Base-by-base conservation (phyloP, 2,797 vertebrate species). In the Bradypodion pumilum region DNA sequence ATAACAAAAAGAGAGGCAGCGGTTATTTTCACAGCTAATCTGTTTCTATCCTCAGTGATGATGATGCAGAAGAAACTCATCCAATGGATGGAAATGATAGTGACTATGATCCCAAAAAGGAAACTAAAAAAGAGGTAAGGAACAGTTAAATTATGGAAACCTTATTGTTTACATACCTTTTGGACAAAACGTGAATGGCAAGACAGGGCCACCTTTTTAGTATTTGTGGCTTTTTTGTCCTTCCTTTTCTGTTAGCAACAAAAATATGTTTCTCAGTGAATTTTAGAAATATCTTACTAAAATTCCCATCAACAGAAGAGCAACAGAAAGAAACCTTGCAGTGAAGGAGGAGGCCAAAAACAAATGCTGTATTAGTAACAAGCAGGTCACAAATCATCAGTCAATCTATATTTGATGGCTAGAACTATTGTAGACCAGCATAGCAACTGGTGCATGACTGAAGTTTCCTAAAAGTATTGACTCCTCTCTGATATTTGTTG, bases 71-170 rank as follows among this genome's bases (percentile, higher is more conserved):
- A 93, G 98, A 98, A 82, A 91, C 97, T 90, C 97, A 97, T 93
- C 97, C 97, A 49, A 94, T 98, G 75, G 98, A 99, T 91, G 96
- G 97, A 81, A 96, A 98, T 15, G 98, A 99, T 95, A 98, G 98
- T 81, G 98, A 99, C 96, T 99, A 99, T 88, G 98, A 99, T 91
- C 98, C 98, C 72, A 99, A 97, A 93, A 99, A 99, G 94, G 98
- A 99, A 92, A 88, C 97, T 42, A 99, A 99, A 95, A 99, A 99
- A 95, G 98, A 99, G 97, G 98, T 99, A 94, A 95, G 84, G 69
- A 85, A 90, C 75, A 90, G 76, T 83, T 80, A 78, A 0, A 87
- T 87, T 92, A 80, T 19, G 62, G 21, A 52, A 66, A 40, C 9
- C 27, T 23, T 27, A 73, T 63, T 73, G 27, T 46, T 81, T 1